Evolutionary conservation across 1,140 invertebrate species (phyloP).

Genomic region (Lepidostoma basale): DNA sequence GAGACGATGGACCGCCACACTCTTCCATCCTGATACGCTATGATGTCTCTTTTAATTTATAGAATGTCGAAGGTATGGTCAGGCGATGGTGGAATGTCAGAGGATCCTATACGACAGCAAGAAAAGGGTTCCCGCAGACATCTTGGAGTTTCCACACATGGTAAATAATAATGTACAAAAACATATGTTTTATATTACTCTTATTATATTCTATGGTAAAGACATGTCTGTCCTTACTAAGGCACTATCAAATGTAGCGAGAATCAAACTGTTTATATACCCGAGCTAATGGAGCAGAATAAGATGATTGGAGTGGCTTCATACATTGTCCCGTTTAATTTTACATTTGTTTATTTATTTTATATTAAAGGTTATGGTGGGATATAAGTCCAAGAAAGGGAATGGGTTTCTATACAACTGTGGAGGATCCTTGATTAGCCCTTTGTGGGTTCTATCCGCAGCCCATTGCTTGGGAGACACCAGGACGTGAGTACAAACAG

Average conservation of each 20-base stretch:
- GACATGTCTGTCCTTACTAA: too few species aligned
- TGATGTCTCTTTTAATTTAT: not conserved
- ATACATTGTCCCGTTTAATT: not conserved
- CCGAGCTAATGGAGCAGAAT: too few species aligned
- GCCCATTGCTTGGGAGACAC: constrained; percentile 45
- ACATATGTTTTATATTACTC: not conserved
- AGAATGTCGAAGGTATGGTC: constrained; percentile 33
- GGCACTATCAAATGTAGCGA: too few species aligned
- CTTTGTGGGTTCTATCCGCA: constrained; percentile 45
- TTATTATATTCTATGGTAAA: not conserved
- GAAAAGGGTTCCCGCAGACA: constrained; percentile 40
- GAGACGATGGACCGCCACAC: too few species aligned
- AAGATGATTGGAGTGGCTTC: not conserved
- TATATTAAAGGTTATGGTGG: constrained; percentile 19
- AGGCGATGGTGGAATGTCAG: constrained; percentile 35
- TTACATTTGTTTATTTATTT: not conserved
- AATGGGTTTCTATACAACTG: constrained; percentile 37
- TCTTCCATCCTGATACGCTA: too few species aligned
- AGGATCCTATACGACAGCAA: constrained; percentile 29
- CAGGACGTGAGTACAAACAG: constrained; percentile 21
- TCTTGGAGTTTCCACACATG: constrained; percentile 53
- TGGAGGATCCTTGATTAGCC: constrained; percentile 46
- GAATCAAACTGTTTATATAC: too few species aligned
- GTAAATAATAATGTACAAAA: constrained; percentile 43
- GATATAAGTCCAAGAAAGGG: constrained; percentile 7